Base-by-base conservation (phyloP, 2,113 vertebrate species). In the Cavia porcellus region DNA sequence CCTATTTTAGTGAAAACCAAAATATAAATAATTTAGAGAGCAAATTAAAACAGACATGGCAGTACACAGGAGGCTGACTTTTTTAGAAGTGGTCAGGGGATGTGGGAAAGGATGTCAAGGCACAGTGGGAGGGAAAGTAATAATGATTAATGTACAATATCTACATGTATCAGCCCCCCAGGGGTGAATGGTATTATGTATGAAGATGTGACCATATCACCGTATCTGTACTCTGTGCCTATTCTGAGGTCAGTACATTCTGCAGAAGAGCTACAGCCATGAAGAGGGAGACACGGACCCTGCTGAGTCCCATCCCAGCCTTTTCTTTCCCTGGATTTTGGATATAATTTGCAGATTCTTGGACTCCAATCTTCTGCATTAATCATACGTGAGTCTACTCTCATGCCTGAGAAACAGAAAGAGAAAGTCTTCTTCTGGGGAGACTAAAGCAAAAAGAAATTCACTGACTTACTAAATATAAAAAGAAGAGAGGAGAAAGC, bases 371-470 rank as follows among this genome's bases (percentile, higher is more conserved):
- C 22, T 82, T 64, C 62, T 55, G 14, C 68, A 35, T 19, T 66
- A 94, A 95, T 70, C 5, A 10, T 38, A n/a, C 30, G 1, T 57
- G 64, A 75, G 86, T 77, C 55, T 55, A 59, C 61, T 70, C 3
- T 91, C 22, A 24, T 93, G 45, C 59, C 42, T 80, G 83, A 55
- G 80, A 90, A 96, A 77, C 55, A 95, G 66, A 79, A 20, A 95
- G 24, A 89, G 5, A 87, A 80, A 79, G 89, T 72, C n/a, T 90
- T 74, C 70, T 75, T 35, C 38, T 47, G 4, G 57, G 61, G 12
- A 91, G 32, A 84, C 7, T 24, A 75, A 91, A 32, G 20, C 55
- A 87, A 92, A 92, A 87, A 85, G n/a, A 87, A 83, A 55, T 70
- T 50, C 70, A 89, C 30, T 57, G 32, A 59, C 24, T 84, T 79